phyloP scores from a whole-genome alignment of 2,797 vertebrate genomes.

The Malacoctenus gilli region DNA sequence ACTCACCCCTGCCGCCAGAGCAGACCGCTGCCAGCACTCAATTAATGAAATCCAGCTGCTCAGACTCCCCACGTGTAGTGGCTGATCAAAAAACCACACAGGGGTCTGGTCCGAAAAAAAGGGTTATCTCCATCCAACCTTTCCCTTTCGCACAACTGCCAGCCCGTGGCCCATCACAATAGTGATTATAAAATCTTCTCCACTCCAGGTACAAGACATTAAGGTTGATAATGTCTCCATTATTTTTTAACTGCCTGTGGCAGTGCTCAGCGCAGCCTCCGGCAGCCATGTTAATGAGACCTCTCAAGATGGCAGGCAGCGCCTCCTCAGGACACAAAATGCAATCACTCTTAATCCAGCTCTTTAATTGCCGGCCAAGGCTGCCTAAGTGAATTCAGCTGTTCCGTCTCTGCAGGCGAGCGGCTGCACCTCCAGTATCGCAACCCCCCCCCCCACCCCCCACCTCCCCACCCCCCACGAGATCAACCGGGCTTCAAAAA shows the following conservation, averaged over 20 bases:
- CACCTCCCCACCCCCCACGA: no score
- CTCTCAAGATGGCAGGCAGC: conserved; percentile 78
- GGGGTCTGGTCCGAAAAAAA: conserved; percentile 70
- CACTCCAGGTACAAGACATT: conserved; percentile 74
- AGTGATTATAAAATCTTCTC: conserved; percentile 76
- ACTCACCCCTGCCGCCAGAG: conserved; percentile 78
- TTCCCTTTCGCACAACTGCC: conserved; percentile 63
- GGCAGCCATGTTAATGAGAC: conserved; percentile 79
- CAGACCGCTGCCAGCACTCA: conserved; percentile 78
- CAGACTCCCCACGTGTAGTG: conserved; percentile 69
- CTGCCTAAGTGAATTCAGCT: conserved; percentile 78
- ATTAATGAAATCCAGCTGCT: conserved; percentile 86
- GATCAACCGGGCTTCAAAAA: conserved; percentile 56
- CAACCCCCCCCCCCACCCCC: no score
- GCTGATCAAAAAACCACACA: conserved; percentile 73
- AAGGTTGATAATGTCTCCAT: conserved; percentile 76
- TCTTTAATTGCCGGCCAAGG: conserved; percentile 80
- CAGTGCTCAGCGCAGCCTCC: conserved; percentile 58
- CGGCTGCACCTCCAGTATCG: conserved; percentile 44
- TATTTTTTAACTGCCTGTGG: conserved; percentile 71
- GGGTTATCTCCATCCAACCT: conserved; percentile 74
- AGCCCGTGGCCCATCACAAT: conserved; percentile 71
- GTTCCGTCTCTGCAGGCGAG: conserved; percentile 67
- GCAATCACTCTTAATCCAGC: conserved; percentile 81
- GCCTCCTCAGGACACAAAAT: conserved; percentile 81